Evolutionary conservation across 2,797 vertebrate species (phyloP), one percentile per base, ranked within the genome.

Genomic region (Sebastes melanostomus): DNA sequence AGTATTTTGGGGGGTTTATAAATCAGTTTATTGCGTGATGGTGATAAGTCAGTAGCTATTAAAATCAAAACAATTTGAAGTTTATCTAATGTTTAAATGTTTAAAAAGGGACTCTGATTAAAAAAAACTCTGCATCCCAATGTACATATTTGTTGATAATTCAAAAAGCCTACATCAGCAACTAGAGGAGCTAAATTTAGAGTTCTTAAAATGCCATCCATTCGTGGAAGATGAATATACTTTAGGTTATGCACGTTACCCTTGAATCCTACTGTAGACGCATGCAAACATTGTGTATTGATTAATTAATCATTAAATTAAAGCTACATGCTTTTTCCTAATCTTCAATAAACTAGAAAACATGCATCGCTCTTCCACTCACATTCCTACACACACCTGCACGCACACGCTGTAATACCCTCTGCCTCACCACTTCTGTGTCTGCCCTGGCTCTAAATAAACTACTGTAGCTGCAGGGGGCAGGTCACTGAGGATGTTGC

Each of bases 401-500:
- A 42, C 2, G 5, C 74, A 72, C 42, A 73, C 9, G 7, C 66
- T 54, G 56, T 78, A 66, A 58, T 56, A 70, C 59, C 25, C 66
- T 77, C 61, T 80, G 78, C 74, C 61, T 78, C 22, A 52, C 67
- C 55, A 61, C 80, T 68, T 80, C 74, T 75, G 22, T 72, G 78
- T 74, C 62, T 74, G 66, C 58, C 62, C 61, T 11, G 10, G 66
- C 82, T 89, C 73, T 76, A 84, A 83, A 87, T 83, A 86, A 88
- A 89, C 87, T 84, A 65, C 61, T 70, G 81, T 67, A 82, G 86
- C 88, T 78, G 80, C 62, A 86, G 87, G 90, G 86, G 84, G 84
- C 78, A 92, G 94, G 91, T 94, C 93, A 92, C 77, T 16, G 81
- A 90, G 85, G 92, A 93, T 93, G 88, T 89, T 93, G 92, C 92